phyloP scores from a whole-genome alignment of 2,888 invertebrate genomes.

The Hydrotaea cyrtoneurina region DNA sequence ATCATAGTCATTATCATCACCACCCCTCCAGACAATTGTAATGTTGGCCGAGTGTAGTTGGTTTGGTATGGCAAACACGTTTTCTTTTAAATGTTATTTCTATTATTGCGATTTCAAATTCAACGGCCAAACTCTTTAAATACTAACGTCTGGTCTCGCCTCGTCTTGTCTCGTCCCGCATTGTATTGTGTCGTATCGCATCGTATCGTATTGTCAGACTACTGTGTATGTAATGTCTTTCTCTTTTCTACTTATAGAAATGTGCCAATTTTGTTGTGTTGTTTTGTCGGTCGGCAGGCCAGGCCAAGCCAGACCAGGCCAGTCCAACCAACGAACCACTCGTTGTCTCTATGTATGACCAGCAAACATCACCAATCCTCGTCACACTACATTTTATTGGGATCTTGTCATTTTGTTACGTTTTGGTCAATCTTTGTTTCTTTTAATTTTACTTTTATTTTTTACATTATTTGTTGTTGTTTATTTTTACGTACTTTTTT shows the following conservation, averaged over 20 bases:
- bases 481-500: conserved; percentile 64
- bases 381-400: neutral
- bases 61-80: conserved; percentile 64
- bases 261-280: conserved; percentile 28
- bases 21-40: conserved; percentile 26
- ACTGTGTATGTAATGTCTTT: conserved; percentile 11
- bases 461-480: neutral
- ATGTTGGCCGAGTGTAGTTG: conserved; percentile 17
- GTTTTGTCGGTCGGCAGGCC: neutral
- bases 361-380: neutral
- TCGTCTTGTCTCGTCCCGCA: neutral
- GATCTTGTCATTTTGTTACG: conserved; percentile 1
- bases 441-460: conserved; percentile 35
- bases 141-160: conserved; percentile 23
- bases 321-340: neutral
- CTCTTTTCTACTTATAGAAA: conserved; percentile 40
- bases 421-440: neutral
- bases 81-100: conserved; percentile 51
- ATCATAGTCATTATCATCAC: neutral
- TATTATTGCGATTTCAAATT: conserved; percentile 48
- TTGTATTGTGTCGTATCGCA: neutral
- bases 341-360: no score
- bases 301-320: neutral
- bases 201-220: neutral
- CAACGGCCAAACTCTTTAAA: conserved; percentile 27